Percentiles rank a stretch among this genome's conserved stretches.
Conservation (phyloP, 2,888 invertebrate genomes). For the Acrobasis suavella region DNA sequence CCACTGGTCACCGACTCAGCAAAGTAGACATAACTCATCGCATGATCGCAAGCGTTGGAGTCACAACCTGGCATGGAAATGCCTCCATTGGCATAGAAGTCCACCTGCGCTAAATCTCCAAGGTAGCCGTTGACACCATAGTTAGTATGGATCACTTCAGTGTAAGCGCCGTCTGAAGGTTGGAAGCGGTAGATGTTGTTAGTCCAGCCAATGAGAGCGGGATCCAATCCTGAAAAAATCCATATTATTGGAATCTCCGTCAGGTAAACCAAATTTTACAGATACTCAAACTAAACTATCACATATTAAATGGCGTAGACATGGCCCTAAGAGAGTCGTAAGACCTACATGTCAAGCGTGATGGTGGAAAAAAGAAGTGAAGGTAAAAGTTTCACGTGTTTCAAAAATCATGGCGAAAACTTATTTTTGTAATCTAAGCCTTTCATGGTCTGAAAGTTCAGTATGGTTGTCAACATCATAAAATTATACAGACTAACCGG, state of each 20-base stretch:
- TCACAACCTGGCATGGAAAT: slow-evolving; percentile 63
- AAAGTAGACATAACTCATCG: slow-evolving; percentile 55
- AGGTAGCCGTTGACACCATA: slow-evolving; percentile 57
- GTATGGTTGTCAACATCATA: too few relatives aligned
- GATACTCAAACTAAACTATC: too few relatives aligned
- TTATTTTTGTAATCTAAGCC: too few relatives aligned
- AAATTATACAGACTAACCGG: slow-evolving; percentile 43
- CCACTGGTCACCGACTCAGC: slow-evolving; percentile 55
- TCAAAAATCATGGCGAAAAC: too few relatives aligned
- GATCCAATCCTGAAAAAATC: slow-evolving; percentile 55
- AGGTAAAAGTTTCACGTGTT: too few relatives aligned
- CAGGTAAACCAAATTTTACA: background rate
- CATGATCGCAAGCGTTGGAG: slow-evolving; percentile 57
- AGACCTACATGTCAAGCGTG: too few relatives aligned
- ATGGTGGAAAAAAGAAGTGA: too few relatives aligned
- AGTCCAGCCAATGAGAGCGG: slow-evolving; percentile 60
- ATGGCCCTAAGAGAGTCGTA: too few relatives aligned
- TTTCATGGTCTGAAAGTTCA: too few relatives aligned
- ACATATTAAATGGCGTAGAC: too few relatives aligned
- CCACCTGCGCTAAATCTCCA: slow-evolving; percentile 53
- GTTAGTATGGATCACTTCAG: slow-evolving; percentile 67
- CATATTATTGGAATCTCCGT: background rate
- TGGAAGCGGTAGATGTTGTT: slow-evolving; percentile 54
- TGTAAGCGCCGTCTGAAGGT: slow-evolving; percentile 53
- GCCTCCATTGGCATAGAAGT: slow-evolving; percentile 66